Conservation (phyloP, 2,113 vertebrate genomes). For the Salvelinus fontinalis region DNA sequence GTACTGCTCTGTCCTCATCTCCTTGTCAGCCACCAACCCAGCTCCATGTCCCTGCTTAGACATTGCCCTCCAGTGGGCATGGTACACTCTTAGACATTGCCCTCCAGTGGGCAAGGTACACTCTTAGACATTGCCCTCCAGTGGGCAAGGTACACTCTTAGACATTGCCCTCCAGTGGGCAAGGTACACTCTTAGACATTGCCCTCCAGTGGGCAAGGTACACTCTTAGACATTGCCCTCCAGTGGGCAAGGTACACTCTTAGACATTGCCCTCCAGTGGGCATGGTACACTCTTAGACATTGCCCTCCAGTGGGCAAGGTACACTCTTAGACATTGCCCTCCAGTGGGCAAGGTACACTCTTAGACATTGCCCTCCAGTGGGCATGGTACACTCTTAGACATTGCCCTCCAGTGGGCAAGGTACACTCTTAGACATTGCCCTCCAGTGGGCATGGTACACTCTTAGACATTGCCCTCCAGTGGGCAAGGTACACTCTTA, state of each 20-base stretch:
- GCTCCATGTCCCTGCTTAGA: constrained; percentile 12
- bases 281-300: neutral
- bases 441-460: constrained; percentile 44
- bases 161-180: constrained; percentile 51
- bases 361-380: constrained; percentile 51
- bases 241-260: constrained; percentile 33
- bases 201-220: constrained; percentile 48
- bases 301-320: constrained; percentile 51
- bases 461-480: constrained; percentile 21
- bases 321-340: constrained; percentile 31
- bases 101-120: constrained; percentile 44
- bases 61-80: constrained; percentile 54
- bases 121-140: constrained; percentile 44
- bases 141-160: constrained; percentile 29
- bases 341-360: constrained; percentile 37
- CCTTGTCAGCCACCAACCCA: neutral
- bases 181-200: neutral
- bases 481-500: too few species aligned
- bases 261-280: constrained; percentile 51
- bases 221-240: constrained; percentile 34
- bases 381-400: constrained; percentile 20
- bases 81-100: constrained; percentile 19
- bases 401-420: too few species aligned
- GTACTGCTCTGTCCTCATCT: neutral
- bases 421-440: constrained; percentile 46